These are phyloP conservation scores for Trichoplusia ni DNA, from an alignment of 1,140 invertebrate species.

Conservation along the genomic window DNA sequence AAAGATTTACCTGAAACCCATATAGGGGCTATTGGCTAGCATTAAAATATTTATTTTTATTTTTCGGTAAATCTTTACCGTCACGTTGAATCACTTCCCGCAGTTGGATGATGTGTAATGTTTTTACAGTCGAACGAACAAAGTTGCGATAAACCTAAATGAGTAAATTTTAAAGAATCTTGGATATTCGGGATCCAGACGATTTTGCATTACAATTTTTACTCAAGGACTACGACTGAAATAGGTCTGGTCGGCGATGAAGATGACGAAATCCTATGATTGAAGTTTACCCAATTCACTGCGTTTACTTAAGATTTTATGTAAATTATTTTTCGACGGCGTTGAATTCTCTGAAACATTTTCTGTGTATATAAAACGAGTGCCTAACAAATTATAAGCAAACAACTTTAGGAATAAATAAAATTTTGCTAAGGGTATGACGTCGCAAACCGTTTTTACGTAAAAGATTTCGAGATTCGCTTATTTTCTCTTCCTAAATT, in stretches of 20 bases:
- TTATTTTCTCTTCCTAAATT: constrained; percentile 12
- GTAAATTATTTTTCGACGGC: constrained; percentile 65
- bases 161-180: background rate
- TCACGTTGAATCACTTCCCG: background rate
- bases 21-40: constrained; percentile 44
- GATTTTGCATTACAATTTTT: background rate
- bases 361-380: constrained; percentile 39
- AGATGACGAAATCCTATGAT: constrained; percentile 45
- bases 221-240: background rate
- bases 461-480: constrained; percentile 17
- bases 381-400: constrained; percentile 37
- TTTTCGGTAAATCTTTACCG: constrained; percentile 37
- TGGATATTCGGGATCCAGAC: background rate
- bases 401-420: constrained; percentile 38
- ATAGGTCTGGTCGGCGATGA: constrained; percentile 17
- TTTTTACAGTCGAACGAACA: background rate
- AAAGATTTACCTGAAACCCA: constrained; percentile 61
- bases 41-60: constrained; percentile 65
- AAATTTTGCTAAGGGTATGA: constrained; percentile 10
- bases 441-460: background rate
- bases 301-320: constrained; percentile 71
- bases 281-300: constrained; percentile 73
- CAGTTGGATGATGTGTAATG: background rate
- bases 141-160: background rate
- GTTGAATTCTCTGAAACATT: constrained; percentile 31